Conservation (phyloP, 2,888 invertebrate genomes). For the Morpho achilles region DNA sequence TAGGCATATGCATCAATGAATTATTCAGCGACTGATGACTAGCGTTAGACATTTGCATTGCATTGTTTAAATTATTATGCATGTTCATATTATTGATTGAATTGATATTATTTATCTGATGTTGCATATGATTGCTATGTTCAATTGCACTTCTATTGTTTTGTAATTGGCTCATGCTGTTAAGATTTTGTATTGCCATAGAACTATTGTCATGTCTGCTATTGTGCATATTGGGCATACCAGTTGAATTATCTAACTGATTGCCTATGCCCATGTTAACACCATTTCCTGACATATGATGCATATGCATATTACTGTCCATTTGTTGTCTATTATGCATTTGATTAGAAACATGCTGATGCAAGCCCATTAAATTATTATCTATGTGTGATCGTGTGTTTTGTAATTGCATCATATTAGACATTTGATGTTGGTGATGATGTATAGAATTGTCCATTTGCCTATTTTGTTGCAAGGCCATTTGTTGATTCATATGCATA, state of each 20-base stretch:
- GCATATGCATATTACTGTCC: slow-evolving; percentile 67
- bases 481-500: slow-evolving; percentile 66
- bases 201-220: slow-evolving; percentile 65
- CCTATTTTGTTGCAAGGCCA: slow-evolving; percentile 64
- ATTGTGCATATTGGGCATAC: slow-evolving; percentile 56
- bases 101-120: slow-evolving; percentile 61
- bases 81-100: slow-evolving; percentile 64
- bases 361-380: slow-evolving; percentile 62
- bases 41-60: slow-evolving; percentile 62
- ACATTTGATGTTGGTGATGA: slow-evolving; percentile 71
- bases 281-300: slow-evolving; percentile 61
- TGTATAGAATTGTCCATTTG: slow-evolving; percentile 60
- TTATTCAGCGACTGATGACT: slow-evolving; percentile 63
- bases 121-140: slow-evolving; percentile 66
- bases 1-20: slow-evolving; percentile 64
- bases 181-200: slow-evolving; percentile 64
- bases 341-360: slow-evolving; percentile 66
- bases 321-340: slow-evolving; percentile 68
- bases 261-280: slow-evolving; percentile 54
- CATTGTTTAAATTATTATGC: slow-evolving; percentile 56
- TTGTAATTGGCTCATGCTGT: slow-evolving; percentile 64
- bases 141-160: slow-evolving; percentile 64
- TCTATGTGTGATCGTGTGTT: slow-evolving; percentile 63
- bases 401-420: slow-evolving; percentile 70
- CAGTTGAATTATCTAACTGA: slow-evolving; percentile 59